Evolutionary conservation across 2,113 vertebrate species (phyloP), one percentile per base, ranked within the genome.

Genomic region (Saguinus midas): DNA sequence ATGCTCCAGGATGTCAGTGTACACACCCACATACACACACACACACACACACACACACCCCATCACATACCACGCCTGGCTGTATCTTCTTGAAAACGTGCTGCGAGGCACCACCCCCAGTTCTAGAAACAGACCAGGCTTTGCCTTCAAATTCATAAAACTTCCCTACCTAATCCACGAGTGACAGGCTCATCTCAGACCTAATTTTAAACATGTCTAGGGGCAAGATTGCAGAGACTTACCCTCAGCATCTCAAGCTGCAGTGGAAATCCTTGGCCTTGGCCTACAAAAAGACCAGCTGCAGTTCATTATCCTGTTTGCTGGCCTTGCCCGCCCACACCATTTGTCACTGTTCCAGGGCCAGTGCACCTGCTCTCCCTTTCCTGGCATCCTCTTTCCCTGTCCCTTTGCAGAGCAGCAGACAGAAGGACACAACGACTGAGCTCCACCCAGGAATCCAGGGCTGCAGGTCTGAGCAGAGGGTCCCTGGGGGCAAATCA

Each of bases 401-500:
- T 55, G 52, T 55, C 52, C 52, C 52, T 55, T 55, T 55, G 16
- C 52, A 55, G 52, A 55, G 52, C 52, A 55, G 52, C 17, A 55
- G 16, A 55, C 52, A 50, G 48, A 50, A 55, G 52, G 52, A 55
- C 17, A 55, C 3, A 13, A 0, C 17, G 35, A 37, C 91, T 23
- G 11, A 37, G 27, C 0, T 14, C 17, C 52, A 18, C 17, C 52
- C 52, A 55, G 16, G 52, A 55, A 55, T 55, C 52, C 52, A 55
- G 52, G 52, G 52, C 52, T 55, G 52, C 52, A 55, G 52, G 5
- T 18, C 52, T 55, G 52, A 18, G 52, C 52, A 55, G 8, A 87
- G 27, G 57, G 43, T 11, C 70, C 72, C 55, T 11, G 0, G 1
- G 10, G 40, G n/a, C 50, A 52, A 43, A 50, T 20, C 0, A 16